These are phyloP conservation scores for Palloptera scutellata DNA, from an alignment of 2,888 invertebrate species.

Conservation along the genomic window DNA sequence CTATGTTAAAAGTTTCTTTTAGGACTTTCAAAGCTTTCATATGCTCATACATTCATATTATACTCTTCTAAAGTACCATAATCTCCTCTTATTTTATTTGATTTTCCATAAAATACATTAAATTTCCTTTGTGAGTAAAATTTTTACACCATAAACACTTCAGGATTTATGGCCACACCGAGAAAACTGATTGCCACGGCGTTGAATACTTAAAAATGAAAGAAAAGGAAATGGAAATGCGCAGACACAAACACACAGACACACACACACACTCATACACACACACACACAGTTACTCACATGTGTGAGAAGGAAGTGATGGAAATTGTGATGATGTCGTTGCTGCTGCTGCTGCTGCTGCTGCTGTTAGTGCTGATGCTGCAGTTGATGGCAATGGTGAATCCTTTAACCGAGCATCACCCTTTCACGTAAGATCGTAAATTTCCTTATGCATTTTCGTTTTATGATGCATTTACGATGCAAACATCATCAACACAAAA, in stretches of 20 bases:
- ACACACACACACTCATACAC: conserved; percentile 6
- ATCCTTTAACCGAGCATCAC: conserved; percentile 10
- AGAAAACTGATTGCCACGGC: conserved; percentile 29
- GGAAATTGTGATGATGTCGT: no score
- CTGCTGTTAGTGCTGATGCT: conserved; percentile 40
- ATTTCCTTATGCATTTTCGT: conserved; percentile 55
- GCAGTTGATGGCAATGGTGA: background rate
- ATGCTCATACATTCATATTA: no score
- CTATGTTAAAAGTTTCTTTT: no score
- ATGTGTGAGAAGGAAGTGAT: no score
- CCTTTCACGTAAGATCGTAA: conserved; percentile 48
- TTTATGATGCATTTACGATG: conserved; percentile 60
- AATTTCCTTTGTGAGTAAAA: conserved; percentile 32
- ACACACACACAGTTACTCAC: background rate
- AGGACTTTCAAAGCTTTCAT: no score
- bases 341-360: conserved; percentile 42
- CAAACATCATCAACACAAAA: conserved; percentile 46
- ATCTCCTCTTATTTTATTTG: conserved; percentile 8
- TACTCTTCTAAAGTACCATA: no score
- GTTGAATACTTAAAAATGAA: conserved; percentile 9
- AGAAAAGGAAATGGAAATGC: background rate
- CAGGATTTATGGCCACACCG: conserved; percentile 27
- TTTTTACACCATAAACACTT: conserved; percentile 33
- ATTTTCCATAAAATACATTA: conserved; percentile 31
- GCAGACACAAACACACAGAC: background rate